Percentiles rank a stretch among this genome's conserved stretches.
Evolutionary conservation across 2,888 invertebrate genomes (phyloP).

Genomic region (Drosophila nigritarsus): DNA sequence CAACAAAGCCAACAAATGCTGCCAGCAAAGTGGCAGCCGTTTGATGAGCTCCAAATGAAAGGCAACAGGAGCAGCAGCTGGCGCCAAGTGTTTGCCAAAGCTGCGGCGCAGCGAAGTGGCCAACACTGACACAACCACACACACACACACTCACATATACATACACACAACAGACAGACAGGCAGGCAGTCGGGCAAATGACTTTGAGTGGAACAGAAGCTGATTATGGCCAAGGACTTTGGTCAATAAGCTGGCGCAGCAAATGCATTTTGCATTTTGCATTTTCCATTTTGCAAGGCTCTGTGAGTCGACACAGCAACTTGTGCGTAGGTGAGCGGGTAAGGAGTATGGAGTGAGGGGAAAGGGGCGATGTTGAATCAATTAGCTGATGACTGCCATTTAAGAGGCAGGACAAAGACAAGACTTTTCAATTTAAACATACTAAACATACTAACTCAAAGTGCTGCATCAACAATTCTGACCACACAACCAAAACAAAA

Average conservation of each 20-base stretch:
- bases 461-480: not conserved
- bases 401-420: not conserved
- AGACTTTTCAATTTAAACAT: not conserved
- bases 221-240: slow-evolving; percentile 72
- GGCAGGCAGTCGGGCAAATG: slow-evolving; percentile 50
- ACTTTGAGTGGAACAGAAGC: slow-evolving; percentile 71
- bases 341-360: not conserved
- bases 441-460: slow-evolving; percentile 6
- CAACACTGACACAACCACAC: slow-evolving; percentile 27
- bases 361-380: slow-evolving; percentile 44
- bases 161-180: not conserved
- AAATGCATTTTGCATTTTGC: slow-evolving; percentile 50
- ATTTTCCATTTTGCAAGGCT: slow-evolving; percentile 28
- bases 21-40: slow-evolving; percentile 49
- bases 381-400: slow-evolving; percentile 58
- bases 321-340: not conserved
- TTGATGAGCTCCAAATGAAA: slow-evolving; percentile 67
- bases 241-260: slow-evolving; percentile 52
- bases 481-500: not conserved
- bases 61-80: slow-evolving; percentile 51
- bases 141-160: slow-evolving; percentile 1
- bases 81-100: slow-evolving; percentile 67
- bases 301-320: not conserved
- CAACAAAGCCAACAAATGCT: slow-evolving; percentile 32
- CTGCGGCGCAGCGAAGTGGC: slow-evolving; percentile 62